These are phyloP conservation scores for Thalassarche chlororhynchos DNA, from an alignment of 2,113 vertebrate genomes.

Conservation along the genomic window DNA sequence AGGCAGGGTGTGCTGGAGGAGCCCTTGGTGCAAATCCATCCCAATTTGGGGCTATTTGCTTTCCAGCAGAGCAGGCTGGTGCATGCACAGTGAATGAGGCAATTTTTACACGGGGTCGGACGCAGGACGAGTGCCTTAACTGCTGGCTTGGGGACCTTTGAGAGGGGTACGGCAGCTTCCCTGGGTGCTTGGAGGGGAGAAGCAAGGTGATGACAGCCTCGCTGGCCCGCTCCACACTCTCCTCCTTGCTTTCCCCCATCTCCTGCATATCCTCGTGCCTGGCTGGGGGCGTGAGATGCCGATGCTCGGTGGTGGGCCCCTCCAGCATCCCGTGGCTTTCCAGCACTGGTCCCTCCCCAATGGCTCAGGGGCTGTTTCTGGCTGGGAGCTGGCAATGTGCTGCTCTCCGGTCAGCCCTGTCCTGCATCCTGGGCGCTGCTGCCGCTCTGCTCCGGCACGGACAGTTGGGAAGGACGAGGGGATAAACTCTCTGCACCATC, in stretches of 20 bases:
- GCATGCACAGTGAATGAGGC: fast-evolving
- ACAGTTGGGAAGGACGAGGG: background rate
- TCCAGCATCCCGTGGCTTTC: fast-evolving
- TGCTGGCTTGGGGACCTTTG: background rate
- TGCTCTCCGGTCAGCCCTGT: background rate
- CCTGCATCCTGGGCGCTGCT: background rate
- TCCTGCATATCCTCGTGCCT: fast-evolving
- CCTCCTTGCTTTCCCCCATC: background rate
- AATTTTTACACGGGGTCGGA: fast-evolving
- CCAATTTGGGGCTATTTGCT: background rate
- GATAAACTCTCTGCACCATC: background rate
- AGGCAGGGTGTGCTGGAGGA: background rate
- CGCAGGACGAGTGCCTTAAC: fast-evolving
- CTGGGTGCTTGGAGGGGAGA: background rate
- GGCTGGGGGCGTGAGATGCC: background rate
- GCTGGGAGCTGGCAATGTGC: background rate
- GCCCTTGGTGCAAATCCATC: background rate
- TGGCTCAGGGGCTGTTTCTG: fast-evolving
- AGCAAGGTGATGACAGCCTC: background rate
- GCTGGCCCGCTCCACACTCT: background rate
- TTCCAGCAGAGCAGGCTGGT: background rate
- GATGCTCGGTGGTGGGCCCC: fast-evolving
- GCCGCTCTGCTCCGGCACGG: fast-evolving
- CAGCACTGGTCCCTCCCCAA: fast-evolving
- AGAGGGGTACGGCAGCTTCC: background rate